Conservation (phyloP, 2,113 vertebrate species). For the Nanger granti region DNA sequence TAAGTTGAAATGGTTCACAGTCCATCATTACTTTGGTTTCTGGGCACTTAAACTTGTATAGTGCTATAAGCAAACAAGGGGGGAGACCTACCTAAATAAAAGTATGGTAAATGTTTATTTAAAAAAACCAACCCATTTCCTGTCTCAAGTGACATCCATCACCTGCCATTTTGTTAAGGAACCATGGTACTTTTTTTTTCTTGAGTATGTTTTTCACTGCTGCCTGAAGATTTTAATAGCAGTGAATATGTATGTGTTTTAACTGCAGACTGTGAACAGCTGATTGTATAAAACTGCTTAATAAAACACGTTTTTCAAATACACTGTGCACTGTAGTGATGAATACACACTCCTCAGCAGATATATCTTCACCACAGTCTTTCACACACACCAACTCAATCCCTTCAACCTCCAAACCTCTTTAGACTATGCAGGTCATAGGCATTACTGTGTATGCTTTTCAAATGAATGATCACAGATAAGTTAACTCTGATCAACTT, state of each 20-base stretch:
- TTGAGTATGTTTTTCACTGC: constrained; percentile 69
- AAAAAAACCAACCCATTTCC: constrained; percentile 5
- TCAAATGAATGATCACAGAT: neutral
- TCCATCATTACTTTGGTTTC: constrained; percentile 66
- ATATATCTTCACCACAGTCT: neutral
- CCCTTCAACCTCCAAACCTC: neutral
- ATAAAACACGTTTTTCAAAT: constrained; percentile 73
- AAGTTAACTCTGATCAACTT: neutral
- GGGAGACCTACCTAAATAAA: constrained; percentile 42
- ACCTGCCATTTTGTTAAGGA: constrained; percentile 69
- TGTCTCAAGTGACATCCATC: constrained; percentile 30
- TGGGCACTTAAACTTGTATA: constrained; percentile 67
- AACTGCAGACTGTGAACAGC: constrained; percentile 75
- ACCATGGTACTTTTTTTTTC: constrained; percentile 28
- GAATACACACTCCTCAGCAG: neutral
- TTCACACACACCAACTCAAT: neutral
- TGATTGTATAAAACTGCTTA: constrained; percentile 73
- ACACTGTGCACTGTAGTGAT: neutral
- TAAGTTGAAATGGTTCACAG: constrained; percentile 46
- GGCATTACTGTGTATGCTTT: neutral
- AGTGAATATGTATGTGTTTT: constrained; percentile 59
- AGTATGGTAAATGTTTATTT: constrained; percentile 62
- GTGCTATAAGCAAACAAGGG: constrained; percentile 55
- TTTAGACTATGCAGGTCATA: neutral
- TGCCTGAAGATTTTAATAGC: constrained; percentile 68